Base-by-base conservation (phyloP, 2,797 vertebrate genomes). In the Parambassis ranga region DNA sequence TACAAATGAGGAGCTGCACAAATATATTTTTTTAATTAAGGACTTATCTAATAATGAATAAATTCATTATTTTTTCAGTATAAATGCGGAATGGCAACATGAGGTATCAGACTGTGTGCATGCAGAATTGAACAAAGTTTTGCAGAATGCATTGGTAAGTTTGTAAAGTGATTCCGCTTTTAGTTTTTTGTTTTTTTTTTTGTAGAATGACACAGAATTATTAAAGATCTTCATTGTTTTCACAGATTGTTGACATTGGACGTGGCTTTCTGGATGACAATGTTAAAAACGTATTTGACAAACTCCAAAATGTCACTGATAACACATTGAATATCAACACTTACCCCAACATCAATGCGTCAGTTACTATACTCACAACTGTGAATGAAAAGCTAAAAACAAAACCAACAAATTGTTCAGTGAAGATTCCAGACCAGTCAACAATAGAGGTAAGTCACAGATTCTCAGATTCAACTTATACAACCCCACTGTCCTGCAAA, bases 171-270 rank as follows among this genome's bases (percentile, higher is more conserved):
- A n/a, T n/a, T n/a, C n/a, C n/a, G n/a, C n/a, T n/a, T n/a, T n/a
- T n/a, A n/a, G n/a, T n/a, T n/a, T n/a, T n/a, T n/a, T n/a, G n/a
- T n/a, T n/a, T n/a, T n/a, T n/a, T n/a, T n/a, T n/a, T n/a, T n/a
- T n/a, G n/a, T n/a, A n/a, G n/a, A n/a, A n/a, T n/a, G n/a, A n/a
- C n/a, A 14, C 11, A 10, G 6, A 28, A 7, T 37, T 13, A 19
- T 53, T 11, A 46, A 31, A 0, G 65, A n/a, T 39, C 15, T 14
- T 46, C 10, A 2, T 5, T 83, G 4, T 64, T 42, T 4, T 71
- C 80, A 31, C 84, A 93, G 92, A 38, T 31, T 3, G 22, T 81
- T 24, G 24, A 56, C 33, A 85, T 3, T 43, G 92, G 92, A 70
- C 65, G 64, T 7, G 92, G 92, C 9, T 0, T 1, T 0, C 0